phyloP scores from a whole-genome alignment of 2,113 vertebrate species.

The Polypterus bichir region DNA sequence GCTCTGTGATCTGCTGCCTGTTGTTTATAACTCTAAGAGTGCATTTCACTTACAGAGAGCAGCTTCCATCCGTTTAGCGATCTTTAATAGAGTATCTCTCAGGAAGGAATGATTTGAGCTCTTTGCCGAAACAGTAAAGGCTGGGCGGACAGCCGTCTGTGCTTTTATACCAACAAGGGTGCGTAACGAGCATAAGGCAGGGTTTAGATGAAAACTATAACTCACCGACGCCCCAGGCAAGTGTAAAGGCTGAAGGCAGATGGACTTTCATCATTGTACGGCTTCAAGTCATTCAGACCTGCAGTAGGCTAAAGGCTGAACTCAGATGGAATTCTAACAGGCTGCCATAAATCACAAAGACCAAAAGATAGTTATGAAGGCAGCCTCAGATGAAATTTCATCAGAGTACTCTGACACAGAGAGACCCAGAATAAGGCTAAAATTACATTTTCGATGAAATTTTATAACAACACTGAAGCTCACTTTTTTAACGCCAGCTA shows the following conservation, averaged over 20 bases:
- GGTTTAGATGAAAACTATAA: slow-evolving; percentile 6
- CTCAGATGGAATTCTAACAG: slow-evolving; percentile 16
- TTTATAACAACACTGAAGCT: slow-evolving; percentile 2
- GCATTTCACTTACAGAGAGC: no score
- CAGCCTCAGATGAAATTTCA: slow-evolving; percentile 11
- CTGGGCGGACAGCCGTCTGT: no score
- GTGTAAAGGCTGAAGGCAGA: slow-evolving; percentile 3
- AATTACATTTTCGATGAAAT: slow-evolving; percentile 12
- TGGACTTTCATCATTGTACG: slow-evolving; percentile 13
- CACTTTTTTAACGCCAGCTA: neutral
- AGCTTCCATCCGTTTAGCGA: no score
- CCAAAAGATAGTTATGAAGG: slow-evolving; percentile 9
- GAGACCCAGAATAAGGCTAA: slow-evolving; percentile 10
- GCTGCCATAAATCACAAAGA: slow-evolving; percentile 13
- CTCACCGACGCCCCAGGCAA: slow-evolving; percentile 8
- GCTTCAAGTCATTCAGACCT: slow-evolving; percentile 12
- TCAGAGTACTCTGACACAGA: slow-evolving; percentile 10
- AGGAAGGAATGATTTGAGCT: no score
- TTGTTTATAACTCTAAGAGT: no score
- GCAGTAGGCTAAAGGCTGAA: slow-evolving; percentile 10
- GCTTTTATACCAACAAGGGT: no score
- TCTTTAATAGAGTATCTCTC: no score
- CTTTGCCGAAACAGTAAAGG: no score
- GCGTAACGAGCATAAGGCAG: no score
- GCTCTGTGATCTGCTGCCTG: no score